A percentile compares a stretch with the other conserved stretches of the same genome.
Evolutionary conservation across 2,797 vertebrate species (phyloP).

Genomic region (Clarias pachynema): DNA sequence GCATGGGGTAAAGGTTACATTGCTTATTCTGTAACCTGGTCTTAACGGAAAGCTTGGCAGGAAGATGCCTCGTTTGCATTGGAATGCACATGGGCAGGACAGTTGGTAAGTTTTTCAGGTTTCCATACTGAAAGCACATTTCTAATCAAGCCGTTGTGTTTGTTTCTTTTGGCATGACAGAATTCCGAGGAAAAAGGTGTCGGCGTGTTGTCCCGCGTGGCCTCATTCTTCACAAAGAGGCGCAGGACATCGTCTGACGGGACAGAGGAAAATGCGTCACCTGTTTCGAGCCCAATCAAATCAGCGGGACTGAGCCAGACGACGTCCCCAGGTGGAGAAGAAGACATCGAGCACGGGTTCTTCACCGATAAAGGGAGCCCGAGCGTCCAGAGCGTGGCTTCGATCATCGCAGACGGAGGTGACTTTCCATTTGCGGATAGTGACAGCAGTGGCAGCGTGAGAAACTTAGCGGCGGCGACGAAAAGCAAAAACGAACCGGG

Average conservation of each 20-base stretch:
- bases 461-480: slow-evolving; percentile 59
- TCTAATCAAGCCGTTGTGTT: slow-evolving; percentile 27
- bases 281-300: slow-evolving; percentile 11
- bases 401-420: slow-evolving; percentile 46
- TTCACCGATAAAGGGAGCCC: slow-evolving; percentile 45
- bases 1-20: not conserved
- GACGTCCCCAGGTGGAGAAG: slow-evolving; percentile 47
- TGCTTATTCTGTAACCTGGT: not conserved
- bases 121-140: not conserved
- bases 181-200: slow-evolving; percentile 69
- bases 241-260: slow-evolving; percentile 56
- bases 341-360: slow-evolving; percentile 34
- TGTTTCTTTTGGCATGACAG: slow-evolving; percentile 55
- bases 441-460: slow-evolving; percentile 72
- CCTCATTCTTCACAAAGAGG: slow-evolving; percentile 67
- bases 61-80: not conserved
- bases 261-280: slow-evolving; percentile 41
- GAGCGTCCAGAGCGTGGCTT: slow-evolving; percentile 59
- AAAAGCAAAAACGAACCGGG: slow-evolving; percentile 17
- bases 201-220: slow-evolving; percentile 68
- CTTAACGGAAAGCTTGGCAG: not conserved
- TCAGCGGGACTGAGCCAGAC: slow-evolving; percentile 55
- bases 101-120: not conserved
- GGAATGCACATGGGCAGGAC: not conserved
- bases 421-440: slow-evolving; percentile 73